Base-by-base conservation (phyloP, 64 coral and sea anemone genomes). In the Montipora efflorescens region DNA sequence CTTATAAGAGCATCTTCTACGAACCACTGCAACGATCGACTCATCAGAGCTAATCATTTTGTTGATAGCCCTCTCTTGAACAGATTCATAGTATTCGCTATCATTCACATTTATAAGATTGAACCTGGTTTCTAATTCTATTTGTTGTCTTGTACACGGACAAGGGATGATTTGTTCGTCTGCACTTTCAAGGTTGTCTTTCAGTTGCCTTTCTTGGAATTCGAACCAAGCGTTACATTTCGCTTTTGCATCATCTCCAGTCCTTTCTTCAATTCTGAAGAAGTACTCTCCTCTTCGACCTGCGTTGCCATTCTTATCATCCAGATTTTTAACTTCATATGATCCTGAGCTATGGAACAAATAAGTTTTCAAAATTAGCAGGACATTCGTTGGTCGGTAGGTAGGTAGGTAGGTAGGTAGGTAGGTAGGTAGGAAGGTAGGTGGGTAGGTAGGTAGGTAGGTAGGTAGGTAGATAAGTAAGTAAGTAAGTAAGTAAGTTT, bases 261-360 rank as follows among this genome's bases (percentile, higher is more conserved):
- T 49, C n/a, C 82, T 48, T 8, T 21, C 18, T 86, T 86, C 82
- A 48, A 86, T 69, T 86, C 82, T 86, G 66, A 86, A 86, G 45
- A 50, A 72, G 11, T 50, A 86, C 36, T 72, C 82, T 51, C 82
- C 82, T 48, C 8, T 9, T 12, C 8, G 70, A 47, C n/a, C 59
- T 2, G 82, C 10, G 45, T 70, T 49, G 46, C 61, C 82, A 9
- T n/a, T 16, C 6, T 48, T 4, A 1, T 18, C 7, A 25, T 64
- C 45, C 10, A 84, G 61, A 5, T 68, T 7, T 48, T 64, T 84
- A 9, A 68, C 62, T 48, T 48, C 7, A 21, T 47, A 12, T 50
- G 82, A 50, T 44, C 45, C 82, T 68, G 82, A 50, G 8, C 82
- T 86, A 23, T 16, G 11, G 46, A 48, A 70, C 70, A 68, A 4